Evolutionary conservation across 2,888 invertebrate species (phyloP).

Genomic region (Ypsolopha scabrella): DNA sequence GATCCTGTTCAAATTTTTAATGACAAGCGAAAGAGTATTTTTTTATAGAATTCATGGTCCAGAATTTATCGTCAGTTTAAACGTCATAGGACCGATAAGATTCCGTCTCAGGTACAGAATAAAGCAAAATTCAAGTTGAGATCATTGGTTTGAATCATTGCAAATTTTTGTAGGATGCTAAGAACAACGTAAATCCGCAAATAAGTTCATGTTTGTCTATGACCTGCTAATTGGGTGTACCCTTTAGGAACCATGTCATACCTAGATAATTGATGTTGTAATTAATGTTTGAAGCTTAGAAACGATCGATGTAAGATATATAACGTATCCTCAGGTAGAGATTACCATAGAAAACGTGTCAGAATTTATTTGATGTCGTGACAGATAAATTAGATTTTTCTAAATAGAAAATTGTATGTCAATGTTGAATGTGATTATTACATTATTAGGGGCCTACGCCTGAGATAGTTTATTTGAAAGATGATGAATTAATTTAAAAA

Average conservation of each 20-base stretch:
- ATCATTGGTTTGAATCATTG: not conserved
- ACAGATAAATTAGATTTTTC: not conserved
- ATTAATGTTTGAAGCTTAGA: constrained; percentile 10
- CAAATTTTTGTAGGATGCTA: not conserved
- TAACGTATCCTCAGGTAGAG: constrained; percentile 8
- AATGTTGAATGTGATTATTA: constrained; percentile 16
- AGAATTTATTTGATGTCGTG: constrained; percentile 1
- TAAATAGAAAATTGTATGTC: constrained; percentile 4
- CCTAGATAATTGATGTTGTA: constrained; percentile 59
- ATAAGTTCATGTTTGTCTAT: constrained; percentile 23
- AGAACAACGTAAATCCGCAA: constrained; percentile 13
- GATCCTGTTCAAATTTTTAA: too few species aligned
- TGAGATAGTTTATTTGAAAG: constrained; percentile 15
- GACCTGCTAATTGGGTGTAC: constrained; percentile 27
- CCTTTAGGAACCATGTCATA: constrained; percentile 30
- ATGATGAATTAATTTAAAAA: constrained; percentile 14
- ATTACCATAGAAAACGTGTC: not conserved
- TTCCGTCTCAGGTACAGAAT: not conserved
- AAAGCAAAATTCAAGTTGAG: not conserved
- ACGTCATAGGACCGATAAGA: constrained; percentile 5
- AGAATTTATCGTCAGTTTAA: too few species aligned
- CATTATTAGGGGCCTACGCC: constrained; percentile 53
- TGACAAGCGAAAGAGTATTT: too few species aligned
- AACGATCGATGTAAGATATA: not conserved
- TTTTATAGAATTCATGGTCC: too few species aligned